Evolutionary conservation across 2,888 invertebrate species (phyloP).

Genomic region (Aphidoletes aphidimyza): DNA sequence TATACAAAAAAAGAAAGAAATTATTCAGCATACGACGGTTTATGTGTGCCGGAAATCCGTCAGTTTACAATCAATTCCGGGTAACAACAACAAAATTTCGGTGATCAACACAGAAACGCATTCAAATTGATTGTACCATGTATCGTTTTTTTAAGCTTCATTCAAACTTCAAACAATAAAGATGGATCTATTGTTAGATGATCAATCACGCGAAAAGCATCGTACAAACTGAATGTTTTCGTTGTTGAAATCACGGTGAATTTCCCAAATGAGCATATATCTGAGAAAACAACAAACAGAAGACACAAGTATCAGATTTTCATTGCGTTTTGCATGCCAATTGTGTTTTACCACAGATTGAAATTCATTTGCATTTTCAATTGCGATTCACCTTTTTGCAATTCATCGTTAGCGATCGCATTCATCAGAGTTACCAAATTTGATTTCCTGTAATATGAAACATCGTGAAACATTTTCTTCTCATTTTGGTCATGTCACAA

Average conservation of each 20-base stretch:
- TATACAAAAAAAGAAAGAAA: neutral
- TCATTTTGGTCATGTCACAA: neutral
- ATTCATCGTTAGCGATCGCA: neutral
- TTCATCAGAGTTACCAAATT: neutral
- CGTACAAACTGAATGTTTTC: too few relatives aligned
- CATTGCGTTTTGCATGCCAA: neutral
- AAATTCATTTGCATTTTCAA: neutral
- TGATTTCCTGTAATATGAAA: conserved; percentile 27
- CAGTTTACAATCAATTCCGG: neutral
- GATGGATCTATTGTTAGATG: too few relatives aligned
- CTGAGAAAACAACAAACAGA: neutral
- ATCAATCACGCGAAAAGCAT: too few relatives aligned
- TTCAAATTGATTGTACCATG: neutral
- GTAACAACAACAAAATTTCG: too few relatives aligned
- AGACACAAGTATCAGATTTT: neutral
- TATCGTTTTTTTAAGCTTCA: too few relatives aligned
- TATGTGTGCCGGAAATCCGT: conserved; percentile 19
- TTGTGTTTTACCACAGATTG: neutral
- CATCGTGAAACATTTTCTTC: neutral
- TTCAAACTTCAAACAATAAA: too few relatives aligned
- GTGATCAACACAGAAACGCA: neutral
- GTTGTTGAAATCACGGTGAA: neutral
- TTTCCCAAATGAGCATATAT: neutral
- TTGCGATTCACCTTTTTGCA: neutral
- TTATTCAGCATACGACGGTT: neutral